A percentile compares a stretch with the other conserved stretches of the same genome.
Evolutionary conservation across 2,888 invertebrate genomes (phyloP).

Genomic region (Dolomedes plantarius): DNA sequence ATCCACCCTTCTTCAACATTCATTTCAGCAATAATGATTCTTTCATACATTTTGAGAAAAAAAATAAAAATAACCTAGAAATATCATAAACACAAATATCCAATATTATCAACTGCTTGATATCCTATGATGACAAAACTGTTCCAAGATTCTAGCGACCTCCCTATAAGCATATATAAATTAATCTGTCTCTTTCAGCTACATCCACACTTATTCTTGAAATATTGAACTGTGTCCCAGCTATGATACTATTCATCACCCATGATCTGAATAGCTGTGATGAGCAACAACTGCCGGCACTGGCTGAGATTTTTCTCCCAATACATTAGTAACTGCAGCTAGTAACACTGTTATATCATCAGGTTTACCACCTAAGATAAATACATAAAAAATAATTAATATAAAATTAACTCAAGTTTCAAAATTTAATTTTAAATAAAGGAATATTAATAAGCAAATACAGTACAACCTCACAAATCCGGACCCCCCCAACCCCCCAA

Average conservation of each 20-base stretch:
- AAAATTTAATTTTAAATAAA: too few relatives aligned
- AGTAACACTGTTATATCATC: slow-evolving; percentile 98
- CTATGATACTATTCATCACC: slow-evolving; percentile 30
- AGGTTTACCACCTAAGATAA: slow-evolving; percentile 90
- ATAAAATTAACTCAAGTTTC: not conserved
- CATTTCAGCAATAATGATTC: too few relatives aligned
- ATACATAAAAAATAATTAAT: not conserved
- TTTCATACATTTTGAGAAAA: not conserved
- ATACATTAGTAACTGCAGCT: slow-evolving; percentile 84
- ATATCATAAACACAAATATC: not conserved
- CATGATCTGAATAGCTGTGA: slow-evolving; percentile 62
- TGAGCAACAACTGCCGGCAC: slow-evolving; percentile 64
- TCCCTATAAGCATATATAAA: not conserved
- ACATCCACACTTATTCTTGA: not conserved
- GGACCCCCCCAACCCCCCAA: too few relatives aligned
- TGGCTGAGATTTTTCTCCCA: slow-evolving; percentile 47
- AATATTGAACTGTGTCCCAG: too few relatives aligned
- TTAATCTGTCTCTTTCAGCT: not conserved
- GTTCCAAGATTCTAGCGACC: not conserved
- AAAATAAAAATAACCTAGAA: not conserved
- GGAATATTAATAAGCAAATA: too few relatives aligned
- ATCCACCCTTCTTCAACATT: too few relatives aligned
- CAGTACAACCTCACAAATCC: too few relatives aligned
- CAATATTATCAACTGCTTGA: not conserved
- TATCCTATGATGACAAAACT: not conserved